Evolutionary conservation across 2,888 invertebrate genomes (phyloP).

Genomic region (Phanerotoma sp.): DNA sequence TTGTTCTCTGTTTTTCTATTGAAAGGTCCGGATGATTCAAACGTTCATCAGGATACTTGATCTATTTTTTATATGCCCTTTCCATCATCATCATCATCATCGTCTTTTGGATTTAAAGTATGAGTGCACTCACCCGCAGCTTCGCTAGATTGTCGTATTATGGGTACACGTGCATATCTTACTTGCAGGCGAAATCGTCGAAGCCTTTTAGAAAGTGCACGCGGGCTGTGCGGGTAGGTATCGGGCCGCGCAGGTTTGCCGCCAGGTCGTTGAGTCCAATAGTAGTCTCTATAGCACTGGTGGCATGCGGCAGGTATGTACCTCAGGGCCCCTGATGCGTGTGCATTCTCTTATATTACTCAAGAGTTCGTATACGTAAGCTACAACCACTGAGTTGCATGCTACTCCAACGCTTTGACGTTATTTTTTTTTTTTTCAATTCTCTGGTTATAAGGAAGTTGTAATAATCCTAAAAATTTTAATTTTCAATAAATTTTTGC

Average conservation of each 20-base stretch:
- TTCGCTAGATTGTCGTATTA: conserved; percentile 1
- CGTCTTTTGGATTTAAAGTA: not conserved
- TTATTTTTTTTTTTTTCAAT: not conserved
- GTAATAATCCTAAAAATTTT: no score
- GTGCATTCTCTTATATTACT: conserved; percentile 19
- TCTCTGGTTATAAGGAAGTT: not conserved
- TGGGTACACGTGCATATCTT: not conserved
- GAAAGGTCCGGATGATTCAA: no score
- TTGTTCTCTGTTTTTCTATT: conserved; percentile 2
- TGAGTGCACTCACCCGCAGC: conserved; percentile 11
- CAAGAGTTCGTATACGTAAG: conserved; percentile 13
- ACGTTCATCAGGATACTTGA: conserved; percentile 3
- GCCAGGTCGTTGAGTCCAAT: conserved; percentile 47
- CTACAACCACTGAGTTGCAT: not conserved
- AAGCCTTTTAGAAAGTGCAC: conserved; percentile 55
- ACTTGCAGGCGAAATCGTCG: conserved; percentile 39
- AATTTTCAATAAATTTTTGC: no score
- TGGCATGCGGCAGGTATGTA: conserved; percentile 25
- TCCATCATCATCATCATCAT: not conserved
- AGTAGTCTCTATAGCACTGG: no score
- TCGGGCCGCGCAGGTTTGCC: conserved; percentile 13
- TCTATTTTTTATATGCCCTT: not conserved
- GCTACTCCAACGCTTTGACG: conserved; percentile 6
- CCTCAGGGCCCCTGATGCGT: conserved; percentile 18
- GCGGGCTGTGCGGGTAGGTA: conserved; percentile 33